A percentile compares a stretch with the other conserved stretches of the same genome.
These are phyloP conservation scores for Brachypodius melanocephalos DNA, from an alignment of 2,113 vertebrate species.

Conservation along the genomic window DNA sequence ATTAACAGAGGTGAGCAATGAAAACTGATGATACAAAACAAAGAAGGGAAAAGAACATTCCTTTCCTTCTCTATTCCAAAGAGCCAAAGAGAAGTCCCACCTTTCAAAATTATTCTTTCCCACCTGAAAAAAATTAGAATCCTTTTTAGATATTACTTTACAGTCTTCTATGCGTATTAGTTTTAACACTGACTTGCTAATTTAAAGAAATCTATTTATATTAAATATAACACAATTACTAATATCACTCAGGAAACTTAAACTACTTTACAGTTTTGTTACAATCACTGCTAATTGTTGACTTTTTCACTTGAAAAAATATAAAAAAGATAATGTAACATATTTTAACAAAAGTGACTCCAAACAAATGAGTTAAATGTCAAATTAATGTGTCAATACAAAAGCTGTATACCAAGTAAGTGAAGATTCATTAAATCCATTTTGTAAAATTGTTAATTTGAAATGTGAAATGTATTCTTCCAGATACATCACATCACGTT, in stretches of 20 bases:
- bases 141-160: background rate
- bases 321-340: background rate
- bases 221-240: background rate
- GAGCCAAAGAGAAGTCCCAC: background rate
- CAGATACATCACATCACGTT: background rate
- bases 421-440: background rate
- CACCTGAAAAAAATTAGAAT: background rate
- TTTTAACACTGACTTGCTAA: background rate
- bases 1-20: background rate
- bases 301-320: background rate
- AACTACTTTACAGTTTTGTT: background rate
- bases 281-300: background rate
- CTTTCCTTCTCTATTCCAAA: background rate
- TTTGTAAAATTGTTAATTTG: background rate
- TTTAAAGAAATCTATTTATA: background rate
- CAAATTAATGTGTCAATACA: background rate
- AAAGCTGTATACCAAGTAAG: background rate
- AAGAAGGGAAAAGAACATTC: background rate
- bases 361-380: background rate
- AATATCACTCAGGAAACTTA: background rate
- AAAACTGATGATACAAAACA: background rate
- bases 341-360: background rate
- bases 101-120: background rate
- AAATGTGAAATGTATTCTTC: background rate
- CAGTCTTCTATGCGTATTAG: background rate